These are phyloP conservation scores for Sternarchorhynchus goeldii DNA, from an alignment of 2,797 vertebrate genomes.

Conservation along the genomic window DNA sequence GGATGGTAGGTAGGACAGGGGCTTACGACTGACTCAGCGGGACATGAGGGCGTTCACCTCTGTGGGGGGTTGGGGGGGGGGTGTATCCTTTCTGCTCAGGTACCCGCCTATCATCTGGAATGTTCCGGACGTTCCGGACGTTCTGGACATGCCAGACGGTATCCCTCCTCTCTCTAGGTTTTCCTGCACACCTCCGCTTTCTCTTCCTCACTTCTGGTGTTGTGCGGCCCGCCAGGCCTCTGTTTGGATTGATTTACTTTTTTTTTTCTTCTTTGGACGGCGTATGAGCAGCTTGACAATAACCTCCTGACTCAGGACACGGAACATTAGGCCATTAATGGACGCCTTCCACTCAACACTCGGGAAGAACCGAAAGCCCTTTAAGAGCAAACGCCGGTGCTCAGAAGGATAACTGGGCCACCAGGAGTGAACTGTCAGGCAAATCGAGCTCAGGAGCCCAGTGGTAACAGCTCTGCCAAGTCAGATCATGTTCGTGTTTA, in stretches of 20 bases:
- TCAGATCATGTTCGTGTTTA: slow-evolving; percentile 42
- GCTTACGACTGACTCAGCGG: slow-evolving; percentile 32
- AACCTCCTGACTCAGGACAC: slow-evolving; percentile 39
- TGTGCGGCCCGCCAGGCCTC: background rate
- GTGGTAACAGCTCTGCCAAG: slow-evolving; percentile 32
- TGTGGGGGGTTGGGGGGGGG: background rate
- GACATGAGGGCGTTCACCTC: slow-evolving; percentile 4
- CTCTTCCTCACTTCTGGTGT: background rate
- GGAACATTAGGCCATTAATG: slow-evolving; percentile 37
- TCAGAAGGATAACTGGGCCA: slow-evolving; percentile 13
- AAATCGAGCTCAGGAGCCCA: slow-evolving; percentile 30
- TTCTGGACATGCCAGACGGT: too few relatives aligned
- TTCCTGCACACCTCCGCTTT: background rate
- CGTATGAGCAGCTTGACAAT: slow-evolving; percentile 46
- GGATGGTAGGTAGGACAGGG: background rate
- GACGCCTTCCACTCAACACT: slow-evolving; percentile 30
- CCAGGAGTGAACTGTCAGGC: slow-evolving; percentile 48
- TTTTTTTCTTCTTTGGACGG: slow-evolving; percentile 11
- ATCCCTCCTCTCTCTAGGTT: too few relatives aligned
- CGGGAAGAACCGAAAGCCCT: slow-evolving; percentile 19
- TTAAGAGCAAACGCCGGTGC: slow-evolving; percentile 43
- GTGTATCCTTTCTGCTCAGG: too few relatives aligned
- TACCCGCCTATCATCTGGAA: too few relatives aligned
- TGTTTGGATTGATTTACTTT: slow-evolving; percentile 29
- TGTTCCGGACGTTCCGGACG: too few relatives aligned